Conservation (phyloP, 2,888 invertebrate species). For the Gibbula magus region DNA sequence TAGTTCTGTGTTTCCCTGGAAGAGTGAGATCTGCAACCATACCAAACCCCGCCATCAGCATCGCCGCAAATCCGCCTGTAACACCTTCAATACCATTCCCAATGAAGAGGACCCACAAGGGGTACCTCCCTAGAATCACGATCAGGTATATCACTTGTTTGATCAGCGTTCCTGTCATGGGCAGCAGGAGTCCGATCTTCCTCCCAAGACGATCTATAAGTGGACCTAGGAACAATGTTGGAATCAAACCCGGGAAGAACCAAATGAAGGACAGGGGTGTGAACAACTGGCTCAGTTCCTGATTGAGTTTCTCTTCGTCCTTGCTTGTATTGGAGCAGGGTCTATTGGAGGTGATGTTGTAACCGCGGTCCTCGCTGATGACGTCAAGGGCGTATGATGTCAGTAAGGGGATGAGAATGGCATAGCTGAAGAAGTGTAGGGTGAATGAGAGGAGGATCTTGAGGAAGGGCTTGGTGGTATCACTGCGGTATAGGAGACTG, state of each 20-base stretch:
- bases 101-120: conserved; percentile 28
- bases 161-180: conserved; percentile 36
- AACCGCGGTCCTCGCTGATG: background rate
- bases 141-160: conserved; percentile 36
- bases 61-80: conserved; percentile 44
- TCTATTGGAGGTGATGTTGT: conserved; percentile 9
- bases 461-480: background rate
- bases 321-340: conserved; percentile 4
- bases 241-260: conserved; percentile 33
- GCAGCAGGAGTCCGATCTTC: conserved; percentile 38
- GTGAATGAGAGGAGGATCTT: background rate
- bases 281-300: conserved; percentile 23
- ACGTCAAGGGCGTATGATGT: conserved; percentile 10
- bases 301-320: conserved; percentile 22
- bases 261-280: conserved; percentile 30
- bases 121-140: conserved; percentile 26
- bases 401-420: background rate
- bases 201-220: conserved; percentile 40
- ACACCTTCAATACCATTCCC: conserved; percentile 39
- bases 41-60: conserved; percentile 42
- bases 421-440: background rate
- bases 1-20: conserved; percentile 37
- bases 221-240: conserved; percentile 40
- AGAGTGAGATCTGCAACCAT: conserved; percentile 47
- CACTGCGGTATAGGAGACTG: background rate